Evolutionary conservation across 2,113 vertebrate species (phyloP).

Genomic region (Leptobrachium ailaonicum): DNA sequence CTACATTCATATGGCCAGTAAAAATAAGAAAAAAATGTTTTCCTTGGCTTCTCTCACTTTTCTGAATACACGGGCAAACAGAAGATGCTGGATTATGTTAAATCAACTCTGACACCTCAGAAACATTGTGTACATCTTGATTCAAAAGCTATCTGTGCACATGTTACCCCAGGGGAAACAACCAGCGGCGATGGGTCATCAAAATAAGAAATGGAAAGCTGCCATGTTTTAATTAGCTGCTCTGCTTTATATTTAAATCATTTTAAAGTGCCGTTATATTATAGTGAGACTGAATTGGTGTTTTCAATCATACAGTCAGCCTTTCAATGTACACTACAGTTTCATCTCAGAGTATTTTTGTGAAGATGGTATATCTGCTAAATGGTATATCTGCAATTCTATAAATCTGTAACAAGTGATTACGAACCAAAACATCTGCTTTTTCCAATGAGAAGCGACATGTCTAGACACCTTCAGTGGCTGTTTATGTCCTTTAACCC

Average conservation of each 20-base stretch:
- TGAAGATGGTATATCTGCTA: no score
- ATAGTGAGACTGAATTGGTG: slow-evolving; percentile 18
- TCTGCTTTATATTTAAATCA: slow-evolving; percentile 47
- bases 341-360: no score
- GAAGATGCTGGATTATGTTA: slow-evolving; percentile 55
- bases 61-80: slow-evolving; percentile 52
- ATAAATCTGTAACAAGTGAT: no score
- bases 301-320: slow-evolving; percentile 57
- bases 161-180: slow-evolving; percentile 52
- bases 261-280: neutral
- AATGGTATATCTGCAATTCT: no score
- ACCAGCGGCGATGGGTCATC: slow-evolving; percentile 54
- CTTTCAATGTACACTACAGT: neutral
- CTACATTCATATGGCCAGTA: slow-evolving; percentile 55
- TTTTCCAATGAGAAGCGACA: no score
- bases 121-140: slow-evolving; percentile 62
- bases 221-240: slow-evolving; percentile 59
- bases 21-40: slow-evolving; percentile 71
- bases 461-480: no score
- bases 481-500: no score
- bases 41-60: slow-evolving; percentile 63
- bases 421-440: no score
- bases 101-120: slow-evolving; percentile 59
- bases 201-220: slow-evolving; percentile 53
- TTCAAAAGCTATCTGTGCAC: slow-evolving; percentile 49